Conservation (phyloP, 2,888 invertebrate genomes). For the Punctoribates punctum region DNA sequence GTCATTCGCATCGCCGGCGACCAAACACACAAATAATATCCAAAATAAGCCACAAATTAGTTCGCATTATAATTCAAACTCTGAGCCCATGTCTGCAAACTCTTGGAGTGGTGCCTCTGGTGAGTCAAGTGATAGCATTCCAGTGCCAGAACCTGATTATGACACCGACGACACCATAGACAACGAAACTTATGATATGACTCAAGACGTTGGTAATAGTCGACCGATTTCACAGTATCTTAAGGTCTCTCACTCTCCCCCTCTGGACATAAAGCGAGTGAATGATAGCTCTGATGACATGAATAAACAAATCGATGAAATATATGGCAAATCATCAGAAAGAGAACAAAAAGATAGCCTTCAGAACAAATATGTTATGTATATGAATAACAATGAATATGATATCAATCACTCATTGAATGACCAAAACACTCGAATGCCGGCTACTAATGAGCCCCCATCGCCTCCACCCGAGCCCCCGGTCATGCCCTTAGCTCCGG, state of each 20-base stretch:
- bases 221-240: constrained; percentile 43
- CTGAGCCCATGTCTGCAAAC: constrained; percentile 43
- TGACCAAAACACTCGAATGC: neutral
- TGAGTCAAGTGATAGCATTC: constrained; percentile 42
- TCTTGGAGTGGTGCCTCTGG: constrained; percentile 44
- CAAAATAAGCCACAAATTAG: constrained; percentile 24
- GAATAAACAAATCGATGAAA: too few species aligned
- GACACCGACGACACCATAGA: constrained; percentile 46
- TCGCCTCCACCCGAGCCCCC: neutral
- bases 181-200: constrained; percentile 39
- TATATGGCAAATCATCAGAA: neutral
- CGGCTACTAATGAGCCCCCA: neutral
- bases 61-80: constrained; percentile 43
- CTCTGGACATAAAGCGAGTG: constrained; percentile 22
- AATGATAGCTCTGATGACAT: neutral
- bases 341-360: neutral
- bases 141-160: constrained; percentile 48
- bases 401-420: neutral
- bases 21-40: neutral
- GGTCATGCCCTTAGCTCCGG: too few species aligned
- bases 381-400: neutral
- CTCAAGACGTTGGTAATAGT: neutral
- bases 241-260: constrained; percentile 46
- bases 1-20: constrained; percentile 26
- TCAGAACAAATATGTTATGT: neutral